phyloP scores from a whole-genome alignment of 2,888 invertebrate species.

The Pedicia rivosa region DNA sequence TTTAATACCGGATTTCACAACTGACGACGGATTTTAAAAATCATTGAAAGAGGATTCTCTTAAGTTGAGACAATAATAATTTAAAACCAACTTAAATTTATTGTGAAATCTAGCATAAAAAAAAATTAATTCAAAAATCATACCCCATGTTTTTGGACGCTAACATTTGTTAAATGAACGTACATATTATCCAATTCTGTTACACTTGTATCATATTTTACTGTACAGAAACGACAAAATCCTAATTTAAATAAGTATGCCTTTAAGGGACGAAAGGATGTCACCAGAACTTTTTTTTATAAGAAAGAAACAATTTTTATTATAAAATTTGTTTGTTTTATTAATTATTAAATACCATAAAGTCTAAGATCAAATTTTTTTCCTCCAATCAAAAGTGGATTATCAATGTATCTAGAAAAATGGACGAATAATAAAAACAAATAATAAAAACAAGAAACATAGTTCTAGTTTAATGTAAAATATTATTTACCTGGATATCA shows the following conservation, averaged over 20 bases:
- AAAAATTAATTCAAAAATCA: too few species aligned
- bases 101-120: too few species aligned
- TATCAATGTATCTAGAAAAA: too few species aligned
- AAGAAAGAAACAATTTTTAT: too few species aligned
- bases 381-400: constrained; percentile 86
- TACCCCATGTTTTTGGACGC: constrained; percentile 95
- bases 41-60: too few species aligned
- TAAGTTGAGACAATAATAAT: too few species aligned
- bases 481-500: constrained; percentile 66
- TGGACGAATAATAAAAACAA: too few species aligned
- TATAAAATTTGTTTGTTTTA: too few species aligned
- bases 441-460: too few species aligned
- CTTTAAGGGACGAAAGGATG: constrained; percentile 84
- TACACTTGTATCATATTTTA: constrained; percentile 82
- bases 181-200: constrained; percentile 84
- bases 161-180: constrained; percentile 90
- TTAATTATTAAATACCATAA: too few species aligned
- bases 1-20: constrained; percentile 1
- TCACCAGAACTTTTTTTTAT: constrained; percentile 86
- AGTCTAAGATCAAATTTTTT: constrained; percentile 90
- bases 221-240: constrained; percentile 91
- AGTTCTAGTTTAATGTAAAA: too few species aligned
- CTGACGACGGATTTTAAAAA: neutral
- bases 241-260: constrained; percentile 85
- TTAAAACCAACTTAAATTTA: too few species aligned